Percentiles rank a stretch among this genome's conserved stretches.
phyloP scores from a whole-genome alignment of 2,797 vertebrate genomes.

The Remorina albescens region DNA sequence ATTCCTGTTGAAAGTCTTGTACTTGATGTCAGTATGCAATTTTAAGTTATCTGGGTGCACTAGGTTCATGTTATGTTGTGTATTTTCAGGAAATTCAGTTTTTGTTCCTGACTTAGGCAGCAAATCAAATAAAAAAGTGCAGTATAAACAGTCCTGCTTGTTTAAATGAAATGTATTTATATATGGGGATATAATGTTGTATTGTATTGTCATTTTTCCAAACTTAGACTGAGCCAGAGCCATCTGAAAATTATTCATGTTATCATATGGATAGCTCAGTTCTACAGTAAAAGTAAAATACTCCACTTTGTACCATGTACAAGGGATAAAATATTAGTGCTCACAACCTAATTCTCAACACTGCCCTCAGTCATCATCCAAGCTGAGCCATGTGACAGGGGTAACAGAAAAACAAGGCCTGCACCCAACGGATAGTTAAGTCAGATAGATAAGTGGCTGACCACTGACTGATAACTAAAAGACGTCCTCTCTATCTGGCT shows the following conservation, averaged over 20 bases:
- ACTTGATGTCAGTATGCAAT: background rate
- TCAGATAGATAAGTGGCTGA: constrained; percentile 45
- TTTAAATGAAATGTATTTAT: background rate
- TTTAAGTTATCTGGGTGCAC: background rate
- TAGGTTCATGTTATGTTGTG: background rate
- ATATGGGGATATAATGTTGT: background rate
- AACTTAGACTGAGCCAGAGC: background rate
- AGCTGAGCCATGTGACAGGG: background rate
- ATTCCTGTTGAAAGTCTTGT: background rate
- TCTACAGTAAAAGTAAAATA: background rate
- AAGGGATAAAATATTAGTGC: no score
- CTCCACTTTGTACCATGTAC: no score
- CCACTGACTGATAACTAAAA: constrained; percentile 42
- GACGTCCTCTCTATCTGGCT: constrained; percentile 18
- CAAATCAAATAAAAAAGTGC: background rate
- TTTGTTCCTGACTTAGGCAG: background rate
- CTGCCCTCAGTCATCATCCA: no score
- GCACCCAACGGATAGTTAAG: constrained; percentile 18
- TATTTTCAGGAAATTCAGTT: background rate
- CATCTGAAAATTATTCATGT: background rate
- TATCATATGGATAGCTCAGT: background rate
- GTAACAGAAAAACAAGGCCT: constrained; percentile 16
- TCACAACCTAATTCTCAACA: background rate
- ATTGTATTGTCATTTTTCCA: background rate
- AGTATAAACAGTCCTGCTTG: background rate